Conservation (phyloP, 1,140 invertebrate species). For the Rhopalosiphum padi region DNA sequence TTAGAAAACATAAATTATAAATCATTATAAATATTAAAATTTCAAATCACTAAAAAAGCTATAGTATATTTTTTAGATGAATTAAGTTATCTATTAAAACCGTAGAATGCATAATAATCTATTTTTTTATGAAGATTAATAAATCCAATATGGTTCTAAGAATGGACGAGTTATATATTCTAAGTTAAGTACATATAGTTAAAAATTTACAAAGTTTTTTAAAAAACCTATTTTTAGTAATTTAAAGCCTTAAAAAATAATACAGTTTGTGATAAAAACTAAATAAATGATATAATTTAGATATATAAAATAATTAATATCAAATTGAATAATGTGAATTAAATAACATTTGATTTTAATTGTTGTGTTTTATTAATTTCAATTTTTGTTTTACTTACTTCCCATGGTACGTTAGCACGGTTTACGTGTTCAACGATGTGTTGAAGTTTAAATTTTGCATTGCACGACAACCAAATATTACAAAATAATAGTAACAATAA, state of each 20-base stretch:
- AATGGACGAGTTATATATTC: neutral
- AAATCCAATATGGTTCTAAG: neutral
- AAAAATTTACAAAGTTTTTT: neutral
- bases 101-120: neutral
- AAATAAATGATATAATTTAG: neutral
- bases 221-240: neutral
- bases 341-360: neutral
- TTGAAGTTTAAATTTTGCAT: neutral
- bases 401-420: neutral
- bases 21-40: neutral
- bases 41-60: neutral
- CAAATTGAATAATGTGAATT: neutral
- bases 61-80: neutral
- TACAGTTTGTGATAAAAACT: neutral
- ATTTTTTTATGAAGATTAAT: neutral
- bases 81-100: neutral
- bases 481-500: conserved; percentile 12
- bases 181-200: neutral
- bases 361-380: neutral
- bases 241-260: neutral
- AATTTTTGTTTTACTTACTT: neutral
- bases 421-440: conserved; percentile 16
- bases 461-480: neutral
- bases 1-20: neutral
- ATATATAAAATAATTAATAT: neutral